phyloP scores from a whole-genome alignment of 2,888 invertebrate species.

The Microdon myrmicae region DNA sequence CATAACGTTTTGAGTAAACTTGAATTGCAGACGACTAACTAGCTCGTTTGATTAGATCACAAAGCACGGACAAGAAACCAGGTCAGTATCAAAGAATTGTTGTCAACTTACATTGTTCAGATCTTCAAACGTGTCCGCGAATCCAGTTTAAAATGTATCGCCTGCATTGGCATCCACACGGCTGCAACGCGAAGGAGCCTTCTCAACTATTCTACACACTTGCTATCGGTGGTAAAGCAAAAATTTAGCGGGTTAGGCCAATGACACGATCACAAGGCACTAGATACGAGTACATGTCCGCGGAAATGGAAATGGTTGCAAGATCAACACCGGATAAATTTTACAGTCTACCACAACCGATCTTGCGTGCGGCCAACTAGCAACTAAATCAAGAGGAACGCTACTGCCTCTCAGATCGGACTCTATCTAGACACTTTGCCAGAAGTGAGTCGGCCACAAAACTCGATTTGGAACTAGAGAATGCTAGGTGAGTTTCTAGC shows the following conservation, averaged over 20 bases:
- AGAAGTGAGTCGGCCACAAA: too few relatives aligned
- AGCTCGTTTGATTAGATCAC: conserved; percentile 43
- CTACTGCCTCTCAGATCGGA: too few relatives aligned
- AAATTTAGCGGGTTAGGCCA: conserved; percentile 1
- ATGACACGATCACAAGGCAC: conserved; percentile 6
- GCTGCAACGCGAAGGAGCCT: too few relatives aligned
- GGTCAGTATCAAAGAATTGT: conserved; percentile 3
- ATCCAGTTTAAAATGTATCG: conserved; percentile 16
- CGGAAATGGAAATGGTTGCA: conserved; percentile 12
- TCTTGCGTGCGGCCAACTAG: conserved; percentile 38
- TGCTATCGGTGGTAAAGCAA: too few relatives aligned
- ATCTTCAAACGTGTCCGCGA: conserved; percentile 6
- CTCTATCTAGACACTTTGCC: too few relatives aligned
- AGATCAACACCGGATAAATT: conserved; percentile 18
- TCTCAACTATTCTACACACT: too few relatives aligned
- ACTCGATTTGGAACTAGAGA: too few relatives aligned
- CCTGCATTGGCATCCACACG: too few relatives aligned
- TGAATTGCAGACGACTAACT: conserved; percentile 9
- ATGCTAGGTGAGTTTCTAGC: too few relatives aligned
- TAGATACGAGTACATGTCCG: conserved; percentile 14
- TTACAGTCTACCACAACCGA: conserved; percentile 44
- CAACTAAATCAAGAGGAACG: conserved; percentile 44
- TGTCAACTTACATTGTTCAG: conserved; percentile 37
- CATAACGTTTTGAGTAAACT: conserved; percentile 26
- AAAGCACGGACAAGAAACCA: conserved; percentile 18